Evolutionary conservation across 2,113 vertebrate species (phyloP), one percentile per base, ranked within the genome.

Genomic region (Nerophis lumbriciformis): DNA sequence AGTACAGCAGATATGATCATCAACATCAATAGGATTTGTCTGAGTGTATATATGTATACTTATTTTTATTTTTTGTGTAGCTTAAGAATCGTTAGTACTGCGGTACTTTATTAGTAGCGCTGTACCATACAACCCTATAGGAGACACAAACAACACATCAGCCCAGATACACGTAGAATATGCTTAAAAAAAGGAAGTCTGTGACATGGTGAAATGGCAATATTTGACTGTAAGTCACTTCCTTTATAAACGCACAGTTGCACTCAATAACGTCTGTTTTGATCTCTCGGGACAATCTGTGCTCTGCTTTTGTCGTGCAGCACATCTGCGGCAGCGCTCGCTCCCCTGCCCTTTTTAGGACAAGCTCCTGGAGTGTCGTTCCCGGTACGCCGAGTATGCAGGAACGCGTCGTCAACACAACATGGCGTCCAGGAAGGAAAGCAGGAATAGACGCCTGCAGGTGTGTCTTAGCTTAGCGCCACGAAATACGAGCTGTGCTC

Each of bases 331-430:
- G 54, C 56, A 66, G 58, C 28, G 14, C n/a, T 44, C 49, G 61
- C 63, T 28, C 28, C 57, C 71, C 57, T 61, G 61, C 71, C 79
- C 78, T 75, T 77, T 75, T 83, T 76, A 77, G 77, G 78, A 67
- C 61, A 77, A 67, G 48, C 58, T 61, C 39, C 45, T 16, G 58
- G 69, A 1, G 10, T 50, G 62, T 71, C 69, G 42, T 59, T 61
- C 63, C 57, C 71, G 35, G 63, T 61, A 62, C 60, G 28, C 65
- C 7, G 80, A 72, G 59, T 80, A 79, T 79, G 63, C 66, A 6
- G 52, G 54, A 71, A 64, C 50, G 28, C 70, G 71, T 12, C 61
- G 67, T 78, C 73, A 81, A 84, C 75, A 75, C 49, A 57, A 62
- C 64, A 47, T 53, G 63, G 54, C 12, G 51, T 47, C 35, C 0